These are phyloP conservation scores for Hartigia nigra DNA, from an alignment of 2,888 invertebrate genomes.

Conservation along the genomic window DNA sequence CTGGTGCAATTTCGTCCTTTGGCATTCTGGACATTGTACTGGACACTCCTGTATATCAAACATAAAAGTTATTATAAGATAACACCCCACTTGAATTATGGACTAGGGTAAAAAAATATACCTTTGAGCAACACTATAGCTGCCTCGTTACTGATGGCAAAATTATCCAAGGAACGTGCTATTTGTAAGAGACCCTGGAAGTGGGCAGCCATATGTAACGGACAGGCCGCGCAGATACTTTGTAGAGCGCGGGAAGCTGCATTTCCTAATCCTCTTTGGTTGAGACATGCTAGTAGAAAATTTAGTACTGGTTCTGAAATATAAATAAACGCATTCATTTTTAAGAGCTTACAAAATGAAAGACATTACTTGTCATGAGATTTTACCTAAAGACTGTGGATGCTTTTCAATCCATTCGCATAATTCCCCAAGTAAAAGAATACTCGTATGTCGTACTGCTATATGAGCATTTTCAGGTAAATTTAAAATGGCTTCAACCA, in stretches of 20 bases:
- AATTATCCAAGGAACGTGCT: slow-evolving; percentile 78
- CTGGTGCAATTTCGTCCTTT: slow-evolving; percentile 72
- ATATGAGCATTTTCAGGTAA: slow-evolving; percentile 85
- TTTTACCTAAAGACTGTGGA: slow-evolving; percentile 76
- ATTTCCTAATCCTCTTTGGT: slow-evolving; percentile 78
- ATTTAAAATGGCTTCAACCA: slow-evolving; percentile 89
- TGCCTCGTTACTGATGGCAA: slow-evolving; percentile 79
- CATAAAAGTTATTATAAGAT: slow-evolving; percentile 9
- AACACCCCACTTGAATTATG: background rate
- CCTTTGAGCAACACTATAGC: slow-evolving; percentile 82
- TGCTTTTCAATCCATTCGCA: slow-evolving; percentile 96
- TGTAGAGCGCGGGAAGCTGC: slow-evolving; percentile 88
- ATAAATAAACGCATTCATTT: background rate
- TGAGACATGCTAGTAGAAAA: slow-evolving; percentile 80
- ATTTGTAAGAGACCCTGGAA: slow-evolving; percentile 80
- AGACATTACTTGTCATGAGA: background rate
- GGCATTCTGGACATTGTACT: slow-evolving; percentile 72
- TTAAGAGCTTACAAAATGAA: background rate
- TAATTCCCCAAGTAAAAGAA: slow-evolving; percentile 87
- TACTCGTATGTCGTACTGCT: slow-evolving; percentile 89
- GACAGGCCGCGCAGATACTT: slow-evolving; percentile 86
- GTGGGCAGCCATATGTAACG: slow-evolving; percentile 81
- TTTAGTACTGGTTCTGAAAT: slow-evolving; percentile 80
- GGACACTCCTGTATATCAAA: slow-evolving; percentile 68
- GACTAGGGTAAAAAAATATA: slow-evolving; percentile 18